Base-by-base conservation (phyloP, 2,797 vertebrate genomes). In the Lagodon rhomboides region DNA sequence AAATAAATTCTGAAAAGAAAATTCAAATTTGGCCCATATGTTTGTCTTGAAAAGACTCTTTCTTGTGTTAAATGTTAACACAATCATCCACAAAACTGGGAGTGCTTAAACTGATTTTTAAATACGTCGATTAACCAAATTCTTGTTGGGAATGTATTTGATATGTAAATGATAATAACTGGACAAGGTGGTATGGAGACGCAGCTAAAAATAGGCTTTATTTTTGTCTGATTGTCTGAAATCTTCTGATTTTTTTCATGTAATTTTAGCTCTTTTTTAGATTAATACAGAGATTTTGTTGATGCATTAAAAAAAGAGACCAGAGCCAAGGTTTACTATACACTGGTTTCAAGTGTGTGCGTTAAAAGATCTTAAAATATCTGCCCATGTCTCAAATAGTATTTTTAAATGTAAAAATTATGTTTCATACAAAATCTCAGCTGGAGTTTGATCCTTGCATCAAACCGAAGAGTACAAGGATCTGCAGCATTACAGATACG, bases 221-320 rank as follows among this genome's bases (percentile, higher is more conserved):
- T 63, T 22, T 77, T 64, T 25, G 22, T 25, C 34, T 50, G 79
- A 83, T 82, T 82, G 76, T 80, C 75, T 54, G 46, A 72, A 65
- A 34, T 77, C 18, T 55, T 71, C 23, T 11, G 10, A 80, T 56
- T 51, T 73, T 51, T 73, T 43, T 60, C 0, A 15, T 49, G 18
- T 46, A 4, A 50, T 56, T 3, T 49, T 3, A 60, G 4, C 54
- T 72, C 22, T n/a, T n/a, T n/a, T n/a, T n/a, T 68, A 51, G 23
- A 18, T 50, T n/a, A 13, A 44, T 64, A 18, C 56, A 60, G 30
- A 68, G 46, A 69, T 71, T 79, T 68, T 23, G 3, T 69, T 80
- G 13, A 25, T 64, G 22, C 54, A 12, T 34, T 54, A 54, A 18
- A 46, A 34, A 8, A 27, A 4, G 9, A 51, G 17, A 55, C 15